These are phyloP conservation scores for Dicerorhinus sumatrensis DNA, from an alignment of 2,113 vertebrate species.

Conservation along the genomic window DNA sequence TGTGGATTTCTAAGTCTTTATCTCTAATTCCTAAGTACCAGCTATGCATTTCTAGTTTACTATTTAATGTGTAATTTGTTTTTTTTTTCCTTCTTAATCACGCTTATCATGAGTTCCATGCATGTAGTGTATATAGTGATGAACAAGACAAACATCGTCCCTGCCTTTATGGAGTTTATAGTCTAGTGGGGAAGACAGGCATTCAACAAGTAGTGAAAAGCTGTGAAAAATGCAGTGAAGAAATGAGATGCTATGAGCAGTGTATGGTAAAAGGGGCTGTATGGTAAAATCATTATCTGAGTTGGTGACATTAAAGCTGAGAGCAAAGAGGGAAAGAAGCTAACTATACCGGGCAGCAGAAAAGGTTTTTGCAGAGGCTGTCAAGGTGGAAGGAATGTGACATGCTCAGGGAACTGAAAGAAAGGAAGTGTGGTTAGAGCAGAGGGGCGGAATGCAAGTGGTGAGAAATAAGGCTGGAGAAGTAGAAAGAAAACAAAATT, in stretches of 20 bases:
- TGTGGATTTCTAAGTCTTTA: background rate
- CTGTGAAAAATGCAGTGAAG: background rate
- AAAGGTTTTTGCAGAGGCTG: background rate
- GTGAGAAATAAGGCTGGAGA: background rate
- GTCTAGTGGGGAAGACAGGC: background rate
- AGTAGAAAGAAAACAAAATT: background rate
- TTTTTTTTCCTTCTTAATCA: background rate
- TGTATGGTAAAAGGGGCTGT: background rate
- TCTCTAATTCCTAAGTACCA: background rate
- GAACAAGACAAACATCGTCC: background rate
- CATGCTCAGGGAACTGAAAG: background rate
- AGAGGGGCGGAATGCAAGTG: background rate
- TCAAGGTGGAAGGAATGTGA: background rate
- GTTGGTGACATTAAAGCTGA: background rate
- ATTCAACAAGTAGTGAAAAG: background rate
- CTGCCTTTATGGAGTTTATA: background rate
- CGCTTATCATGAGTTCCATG: background rate
- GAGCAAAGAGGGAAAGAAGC: background rate
- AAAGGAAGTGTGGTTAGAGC: background rate
- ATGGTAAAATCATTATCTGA: background rate
- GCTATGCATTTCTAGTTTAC: background rate
- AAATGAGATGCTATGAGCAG: background rate
- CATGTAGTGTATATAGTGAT: background rate
- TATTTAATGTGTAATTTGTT: background rate
- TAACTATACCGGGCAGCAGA: background rate